Evolutionary conservation across 92 coral and sea anemone genomes (phyloP), one percentile per base, ranked within the genome.

Genomic region (Umimayanthus kanabou): DNA sequence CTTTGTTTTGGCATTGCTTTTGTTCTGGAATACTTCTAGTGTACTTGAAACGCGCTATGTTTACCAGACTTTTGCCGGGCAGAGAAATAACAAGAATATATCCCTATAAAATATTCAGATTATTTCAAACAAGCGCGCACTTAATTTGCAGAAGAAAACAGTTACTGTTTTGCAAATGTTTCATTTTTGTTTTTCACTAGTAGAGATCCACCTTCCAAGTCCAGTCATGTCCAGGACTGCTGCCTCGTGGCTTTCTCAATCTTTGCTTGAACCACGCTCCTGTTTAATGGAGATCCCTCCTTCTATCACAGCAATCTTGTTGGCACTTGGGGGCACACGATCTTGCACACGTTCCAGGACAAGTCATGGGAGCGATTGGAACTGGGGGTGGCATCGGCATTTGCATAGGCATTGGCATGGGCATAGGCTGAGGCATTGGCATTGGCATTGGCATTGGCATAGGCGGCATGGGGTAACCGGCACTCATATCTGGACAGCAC

Each of bases 311-410:
- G 66, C 99, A 96, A 80, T 95, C 95, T 74, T 93, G 90, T 30
- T 89, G 90, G 87, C 99, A 96, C 30, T 90, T 80, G 28, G 99
- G 98, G 15, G 95, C 95, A 40, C 99, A 96, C 45, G 98, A 91
- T 81, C 95, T 92, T 20, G 99, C 94, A 70, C 99, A 96, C 5
- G 98, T 94, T 16, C 92, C 92, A 6, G 95, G 96, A 87, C 99
- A 96, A 5, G 93, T 70, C 64, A 88, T 80, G 15, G 92, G 97
- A n/a, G 78, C 77, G 23, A 45, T 58, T 15, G 77, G 87, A 70
- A 47, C 23, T 23, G 93, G 93, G 91, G 88, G 80, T 76, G 88
- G 85, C 91, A 90, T 87, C 3, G 89, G 89, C 71, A 79, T 37
- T 16, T 81, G 94, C 92, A 93, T 79, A 1, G 42, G 43, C 93